A percentile compares a stretch with the other conserved stretches of the same genome.
Conservation (phyloP, 2,113 vertebrate genomes). For the Nycticebus coucang region DNA sequence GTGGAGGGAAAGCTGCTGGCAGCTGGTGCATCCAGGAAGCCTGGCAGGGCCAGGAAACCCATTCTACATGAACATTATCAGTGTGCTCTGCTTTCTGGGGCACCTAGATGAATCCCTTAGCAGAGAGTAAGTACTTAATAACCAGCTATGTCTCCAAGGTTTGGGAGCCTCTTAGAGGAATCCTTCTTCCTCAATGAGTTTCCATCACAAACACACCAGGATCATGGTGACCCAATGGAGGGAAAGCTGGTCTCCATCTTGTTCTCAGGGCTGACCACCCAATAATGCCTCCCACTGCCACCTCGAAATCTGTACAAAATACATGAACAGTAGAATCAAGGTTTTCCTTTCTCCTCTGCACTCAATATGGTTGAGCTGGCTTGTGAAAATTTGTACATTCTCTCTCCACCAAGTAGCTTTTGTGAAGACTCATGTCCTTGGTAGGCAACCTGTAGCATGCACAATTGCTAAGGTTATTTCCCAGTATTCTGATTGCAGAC, state of each 20-base stretch:
- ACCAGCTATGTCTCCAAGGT: accelerated
- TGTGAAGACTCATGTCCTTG: not conserved
- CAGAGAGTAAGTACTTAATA: no score
- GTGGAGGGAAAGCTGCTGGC: no score
- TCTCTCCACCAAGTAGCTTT: not conserved
- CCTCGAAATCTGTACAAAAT: not conserved
- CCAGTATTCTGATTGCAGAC: not conserved
- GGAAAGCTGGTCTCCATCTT: not conserved
- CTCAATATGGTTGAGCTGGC: not conserved
- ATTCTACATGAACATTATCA: accelerated
- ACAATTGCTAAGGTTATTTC: not conserved
- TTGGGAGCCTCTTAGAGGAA: not conserved
- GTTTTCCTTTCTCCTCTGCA: not conserved
- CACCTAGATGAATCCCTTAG: not conserved
- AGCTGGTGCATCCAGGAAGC: not conserved
- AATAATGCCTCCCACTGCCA: not conserved
- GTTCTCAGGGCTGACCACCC: not conserved
- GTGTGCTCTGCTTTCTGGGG: not conserved
- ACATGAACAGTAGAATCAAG: not conserved
- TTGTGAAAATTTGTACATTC: not conserved
- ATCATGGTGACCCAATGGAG: not conserved
- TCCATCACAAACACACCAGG: not conserved
- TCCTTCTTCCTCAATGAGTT: accelerated
- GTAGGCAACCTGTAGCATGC: accelerated
- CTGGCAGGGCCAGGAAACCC: accelerated